Conservation (phyloP, 2,888 invertebrate species). For the Drosophila macrospina region DNA sequence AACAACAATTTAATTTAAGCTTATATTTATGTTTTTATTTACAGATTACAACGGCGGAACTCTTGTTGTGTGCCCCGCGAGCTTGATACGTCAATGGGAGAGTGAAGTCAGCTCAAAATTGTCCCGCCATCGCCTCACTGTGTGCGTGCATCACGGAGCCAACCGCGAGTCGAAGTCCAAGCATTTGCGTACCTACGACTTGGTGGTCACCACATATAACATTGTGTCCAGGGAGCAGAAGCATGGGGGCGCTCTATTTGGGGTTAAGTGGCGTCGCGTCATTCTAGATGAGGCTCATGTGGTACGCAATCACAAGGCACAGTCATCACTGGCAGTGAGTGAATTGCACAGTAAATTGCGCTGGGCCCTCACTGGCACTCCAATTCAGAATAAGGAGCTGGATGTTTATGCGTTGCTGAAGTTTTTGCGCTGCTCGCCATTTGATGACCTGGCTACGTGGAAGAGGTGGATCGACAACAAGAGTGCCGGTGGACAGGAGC, state of each 20-base stretch:
- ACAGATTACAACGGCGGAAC: slow-evolving; percentile 89
- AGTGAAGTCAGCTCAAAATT: slow-evolving; percentile 90
- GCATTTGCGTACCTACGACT: slow-evolving; percentile 89
- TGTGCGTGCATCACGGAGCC: slow-evolving; percentile 92
- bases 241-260: slow-evolving; percentile 87
- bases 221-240: slow-evolving; percentile 89
- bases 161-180: slow-evolving; percentile 89
- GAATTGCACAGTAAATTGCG: slow-evolving; percentile 86
- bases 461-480: slow-evolving; percentile 96
- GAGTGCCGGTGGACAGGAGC: slow-evolving; percentile 91
- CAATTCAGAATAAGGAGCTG: slow-evolving; percentile 96
- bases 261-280: slow-evolving; percentile 93
- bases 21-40: neutral
- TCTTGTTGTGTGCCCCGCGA: slow-evolving; percentile 96
- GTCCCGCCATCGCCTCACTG: slow-evolving; percentile 87
- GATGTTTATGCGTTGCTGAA: slow-evolving; percentile 93
- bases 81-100: slow-evolving; percentile 96
- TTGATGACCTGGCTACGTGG: slow-evolving; percentile 95
- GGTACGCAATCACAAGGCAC: slow-evolving; percentile 94
- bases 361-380: slow-evolving; percentile 97
- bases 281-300: slow-evolving; percentile 97
- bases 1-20: neutral
- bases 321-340: slow-evolving; percentile 90
- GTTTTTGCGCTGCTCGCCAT: slow-evolving; percentile 94
- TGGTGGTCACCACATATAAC: slow-evolving; percentile 96